Percentiles rank a stretch among this genome's conserved stretches.
Conservation (phyloP, 2,888 invertebrate species). For the Tribolium freemani region DNA sequence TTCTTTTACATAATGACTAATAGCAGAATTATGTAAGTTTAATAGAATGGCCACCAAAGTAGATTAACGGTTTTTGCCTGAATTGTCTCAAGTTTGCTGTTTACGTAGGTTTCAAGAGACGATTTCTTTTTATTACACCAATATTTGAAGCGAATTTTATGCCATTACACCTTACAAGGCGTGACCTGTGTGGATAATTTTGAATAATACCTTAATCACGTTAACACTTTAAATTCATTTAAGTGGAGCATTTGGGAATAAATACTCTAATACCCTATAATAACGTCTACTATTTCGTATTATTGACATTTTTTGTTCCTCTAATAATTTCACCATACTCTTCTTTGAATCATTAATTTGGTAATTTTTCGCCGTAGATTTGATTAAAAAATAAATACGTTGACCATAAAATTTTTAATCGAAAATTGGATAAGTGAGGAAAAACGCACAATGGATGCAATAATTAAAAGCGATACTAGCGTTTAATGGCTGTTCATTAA, state of each 20-base stretch:
- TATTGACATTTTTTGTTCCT: background rate
- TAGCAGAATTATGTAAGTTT: too few species aligned
- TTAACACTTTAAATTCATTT: conserved; percentile 21
- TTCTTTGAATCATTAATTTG: conserved; percentile 14
- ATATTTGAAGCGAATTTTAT: background rate
- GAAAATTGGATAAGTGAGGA: conserved; percentile 9
- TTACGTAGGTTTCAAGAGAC: too few species aligned
- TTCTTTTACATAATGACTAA: too few species aligned
- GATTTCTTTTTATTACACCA: too few species aligned
- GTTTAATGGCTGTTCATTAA: conserved; percentile 16
- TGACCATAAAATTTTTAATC: conserved; percentile 32
- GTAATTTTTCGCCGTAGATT: conserved; percentile 15
- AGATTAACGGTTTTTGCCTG: too few species aligned
- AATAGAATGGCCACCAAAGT: too few species aligned
- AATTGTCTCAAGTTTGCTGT: too few species aligned
- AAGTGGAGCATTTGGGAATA: background rate
- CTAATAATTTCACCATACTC: conserved; percentile 14
- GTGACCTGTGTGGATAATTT: conserved; percentile 25
- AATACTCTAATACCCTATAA: too few species aligned
- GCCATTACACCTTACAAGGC: background rate
- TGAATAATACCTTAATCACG: conserved; percentile 26
- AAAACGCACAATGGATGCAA: conserved; percentile 9
- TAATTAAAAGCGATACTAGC: conserved; percentile 17
- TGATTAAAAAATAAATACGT: conserved; percentile 23
- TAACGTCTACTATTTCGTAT: too few species aligned